Conservation (phyloP, 2,113 vertebrate species). For the Thryonomys swinderianus region DNA sequence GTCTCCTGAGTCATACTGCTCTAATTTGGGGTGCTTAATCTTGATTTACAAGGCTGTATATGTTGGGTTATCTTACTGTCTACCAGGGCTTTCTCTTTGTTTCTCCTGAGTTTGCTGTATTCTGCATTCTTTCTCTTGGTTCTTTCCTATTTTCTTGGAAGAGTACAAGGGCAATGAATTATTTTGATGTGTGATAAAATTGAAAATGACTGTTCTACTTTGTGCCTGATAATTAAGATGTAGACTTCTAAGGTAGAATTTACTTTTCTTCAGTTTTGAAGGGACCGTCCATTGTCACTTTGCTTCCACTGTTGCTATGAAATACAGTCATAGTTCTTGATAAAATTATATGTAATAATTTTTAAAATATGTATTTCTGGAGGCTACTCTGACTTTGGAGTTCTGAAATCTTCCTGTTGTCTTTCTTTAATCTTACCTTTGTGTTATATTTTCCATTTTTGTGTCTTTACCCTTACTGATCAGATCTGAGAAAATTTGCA, state of each 20-base stretch:
- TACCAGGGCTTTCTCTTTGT: background rate
- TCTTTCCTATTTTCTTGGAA: background rate
- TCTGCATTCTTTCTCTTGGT: background rate
- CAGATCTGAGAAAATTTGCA: background rate
- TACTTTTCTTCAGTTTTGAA: slow-evolving; percentile 39
- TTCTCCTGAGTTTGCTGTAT: background rate
- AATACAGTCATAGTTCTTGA: slow-evolving; percentile 1
- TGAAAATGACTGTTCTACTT: background rate
- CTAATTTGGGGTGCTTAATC: background rate
- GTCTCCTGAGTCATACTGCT: background rate
- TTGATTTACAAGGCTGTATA: background rate
- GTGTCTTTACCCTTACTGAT: slow-evolving; percentile 36
- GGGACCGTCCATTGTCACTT: background rate
- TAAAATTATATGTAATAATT: slow-evolving; percentile 11
- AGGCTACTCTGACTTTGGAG: slow-evolving; percentile 2
- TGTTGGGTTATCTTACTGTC: background rate
- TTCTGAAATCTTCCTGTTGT: background rate
- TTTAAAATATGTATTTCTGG: background rate
- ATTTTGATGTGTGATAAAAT: background rate
- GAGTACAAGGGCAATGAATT: background rate
- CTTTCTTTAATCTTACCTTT: slow-evolving; percentile 3
- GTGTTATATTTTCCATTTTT: slow-evolving; percentile 29
- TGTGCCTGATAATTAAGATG: background rate
- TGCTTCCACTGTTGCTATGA: slow-evolving; percentile 30
- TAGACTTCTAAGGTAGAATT: background rate